These are phyloP conservation scores for Neomorphus geoffroyi DNA, from an alignment of 2,797 vertebrate genomes.

Conservation along the genomic window DNA sequence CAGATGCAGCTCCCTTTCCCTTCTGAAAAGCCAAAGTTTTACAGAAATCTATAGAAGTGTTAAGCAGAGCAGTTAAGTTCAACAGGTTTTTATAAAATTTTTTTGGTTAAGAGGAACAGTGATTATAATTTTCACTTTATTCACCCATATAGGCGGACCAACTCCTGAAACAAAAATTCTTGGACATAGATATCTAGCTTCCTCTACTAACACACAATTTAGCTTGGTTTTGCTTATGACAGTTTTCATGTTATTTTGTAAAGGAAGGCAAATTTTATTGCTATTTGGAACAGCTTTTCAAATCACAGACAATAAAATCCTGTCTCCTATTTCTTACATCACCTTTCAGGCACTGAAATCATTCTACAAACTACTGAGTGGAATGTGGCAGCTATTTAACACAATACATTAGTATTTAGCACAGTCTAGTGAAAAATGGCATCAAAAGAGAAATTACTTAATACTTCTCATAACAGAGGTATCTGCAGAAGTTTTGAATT, in stretches of 20 bases:
- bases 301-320: not conserved
- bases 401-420: not conserved
- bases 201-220: not conserved
- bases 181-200: not conserved
- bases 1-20: not conserved
- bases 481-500: not conserved
- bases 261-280: not conserved
- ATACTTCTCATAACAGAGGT: not conserved
- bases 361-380: not conserved
- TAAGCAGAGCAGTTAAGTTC: not conserved
- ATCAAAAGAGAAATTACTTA: not conserved
- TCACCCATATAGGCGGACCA: rapidly evolving
- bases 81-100: no score
- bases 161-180: not conserved
- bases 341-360: not conserved
- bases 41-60: not conserved
- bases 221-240: not conserved
- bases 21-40: not conserved
- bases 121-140: not conserved
- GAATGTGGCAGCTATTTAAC: not conserved
- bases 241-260: not conserved
- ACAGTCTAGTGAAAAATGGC: not conserved
- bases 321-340: not conserved
- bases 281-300: not conserved
- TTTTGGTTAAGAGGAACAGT: no score